Conservation (phyloP, 1,140 invertebrate genomes). For the Aporrectodea caliginosa region DNA sequence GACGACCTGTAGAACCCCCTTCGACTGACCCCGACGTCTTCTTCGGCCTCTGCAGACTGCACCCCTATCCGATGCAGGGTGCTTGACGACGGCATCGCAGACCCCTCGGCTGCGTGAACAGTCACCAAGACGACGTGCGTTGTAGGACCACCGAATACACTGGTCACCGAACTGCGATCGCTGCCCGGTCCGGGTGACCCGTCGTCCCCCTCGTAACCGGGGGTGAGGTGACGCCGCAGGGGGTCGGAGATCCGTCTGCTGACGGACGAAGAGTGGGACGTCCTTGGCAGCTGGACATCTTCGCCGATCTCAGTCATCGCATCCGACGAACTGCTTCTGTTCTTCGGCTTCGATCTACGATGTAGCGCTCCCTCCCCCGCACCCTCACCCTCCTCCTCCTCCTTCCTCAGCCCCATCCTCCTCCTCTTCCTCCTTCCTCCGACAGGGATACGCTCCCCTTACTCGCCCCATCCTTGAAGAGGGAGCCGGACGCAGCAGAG, state of each 20-base stretch:
- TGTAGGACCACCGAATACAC: neutral
- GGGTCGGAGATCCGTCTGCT: slow-evolving; percentile 4
- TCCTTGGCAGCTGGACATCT: neutral
- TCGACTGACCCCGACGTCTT: too few species aligned
- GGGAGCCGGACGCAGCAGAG: too few species aligned
- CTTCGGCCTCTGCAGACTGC: too few species aligned
- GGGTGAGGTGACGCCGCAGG: neutral
- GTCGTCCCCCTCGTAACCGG: neutral
- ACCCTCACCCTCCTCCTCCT: neutral
- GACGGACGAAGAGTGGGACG: neutral
- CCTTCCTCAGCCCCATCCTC: neutral
- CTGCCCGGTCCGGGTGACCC: neutral
- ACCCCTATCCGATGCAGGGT: neutral
- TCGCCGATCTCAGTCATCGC: neutral
- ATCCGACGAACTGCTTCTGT: slow-evolving; percentile 19
- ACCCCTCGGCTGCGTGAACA: neutral
- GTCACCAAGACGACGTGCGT: neutral
- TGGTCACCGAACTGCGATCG: neutral
- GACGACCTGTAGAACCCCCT: neutral
- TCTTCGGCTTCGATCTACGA: neutral
- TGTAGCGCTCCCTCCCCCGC: neutral
- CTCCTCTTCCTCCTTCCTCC: neutral
- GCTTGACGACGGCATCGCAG: neutral
- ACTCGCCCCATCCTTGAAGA: too few species aligned
- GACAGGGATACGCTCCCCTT: neutral